phyloP scores from a whole-genome alignment of 2,797 vertebrate species.

The Lerista edwardsae region DNA sequence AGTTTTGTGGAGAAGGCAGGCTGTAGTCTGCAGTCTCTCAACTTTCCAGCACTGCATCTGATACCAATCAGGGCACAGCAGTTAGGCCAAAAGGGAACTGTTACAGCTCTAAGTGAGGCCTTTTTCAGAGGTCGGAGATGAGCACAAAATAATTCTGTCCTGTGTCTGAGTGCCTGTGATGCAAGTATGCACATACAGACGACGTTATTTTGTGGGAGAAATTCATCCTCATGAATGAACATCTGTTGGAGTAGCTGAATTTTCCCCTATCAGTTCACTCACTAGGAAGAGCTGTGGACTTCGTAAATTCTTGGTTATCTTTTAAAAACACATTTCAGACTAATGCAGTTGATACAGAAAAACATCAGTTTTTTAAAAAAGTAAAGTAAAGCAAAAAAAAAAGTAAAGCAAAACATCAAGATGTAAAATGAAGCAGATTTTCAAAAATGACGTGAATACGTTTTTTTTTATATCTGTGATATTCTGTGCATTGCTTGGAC shows the following conservation, averaged over 20 bases:
- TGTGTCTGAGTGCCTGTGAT: slow-evolving; percentile 17
- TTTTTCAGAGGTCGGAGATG: slow-evolving; percentile 60
- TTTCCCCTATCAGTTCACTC: slow-evolving; percentile 19
- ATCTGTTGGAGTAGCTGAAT: slow-evolving; percentile 49
- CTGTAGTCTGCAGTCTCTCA: slow-evolving; percentile 55
- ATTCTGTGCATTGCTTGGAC: slow-evolving; percentile 15
- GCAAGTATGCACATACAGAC: slow-evolving; percentile 13
- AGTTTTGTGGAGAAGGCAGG: slow-evolving; percentile 18
- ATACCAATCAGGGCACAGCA: slow-evolving; percentile 66
- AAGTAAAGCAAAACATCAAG: neutral
- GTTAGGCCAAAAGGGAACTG: slow-evolving; percentile 72
- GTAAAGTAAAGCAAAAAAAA: neutral
- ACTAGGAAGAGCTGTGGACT: slow-evolving; percentile 22
- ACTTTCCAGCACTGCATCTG: slow-evolving; percentile 67
- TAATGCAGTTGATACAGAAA: slow-evolving; percentile 29
- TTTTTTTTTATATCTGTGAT: neutral
- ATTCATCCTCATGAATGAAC: slow-evolving; percentile 54
- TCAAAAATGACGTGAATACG: slow-evolving; percentile 1
- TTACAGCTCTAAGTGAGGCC: slow-evolving; percentile 70
- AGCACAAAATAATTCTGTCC: slow-evolving; percentile 51
- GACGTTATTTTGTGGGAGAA: slow-evolving; percentile 44
- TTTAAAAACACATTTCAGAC: slow-evolving; percentile 26
- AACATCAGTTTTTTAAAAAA: neutral
- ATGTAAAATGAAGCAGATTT: neutral
- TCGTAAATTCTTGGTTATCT: neutral